Evolutionary conservation across 1,140 invertebrate genomes (phyloP).

Genomic region (Heliconius nattereri): DNA sequence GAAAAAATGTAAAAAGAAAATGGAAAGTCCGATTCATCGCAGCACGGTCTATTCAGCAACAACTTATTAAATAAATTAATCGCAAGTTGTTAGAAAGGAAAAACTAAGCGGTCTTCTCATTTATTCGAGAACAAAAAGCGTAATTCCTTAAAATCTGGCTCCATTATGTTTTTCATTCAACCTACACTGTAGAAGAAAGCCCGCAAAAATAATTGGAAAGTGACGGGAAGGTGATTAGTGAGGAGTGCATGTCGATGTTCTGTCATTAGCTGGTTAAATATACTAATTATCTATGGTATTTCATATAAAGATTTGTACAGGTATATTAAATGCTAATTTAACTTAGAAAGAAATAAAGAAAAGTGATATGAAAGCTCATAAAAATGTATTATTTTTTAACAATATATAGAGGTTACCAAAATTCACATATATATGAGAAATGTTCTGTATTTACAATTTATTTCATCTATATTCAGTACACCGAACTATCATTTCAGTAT

Average conservation of each 20-base stretch:
- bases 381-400: no score
- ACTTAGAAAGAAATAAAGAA: not conserved
- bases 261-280: slow-evolving; percentile 17
- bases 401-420: no score
- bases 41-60: slow-evolving; percentile 69
- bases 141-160: slow-evolving; percentile 75
- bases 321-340: not conserved
- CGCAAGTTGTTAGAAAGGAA: slow-evolving; percentile 73
- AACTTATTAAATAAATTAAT: slow-evolving; percentile 80
- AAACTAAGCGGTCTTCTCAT: slow-evolving; percentile 71
- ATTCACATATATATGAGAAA: no score
- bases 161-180: slow-evolving; percentile 67
- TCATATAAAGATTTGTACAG: no score
- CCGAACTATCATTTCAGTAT: no score
- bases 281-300: not conserved
- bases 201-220: slow-evolving; percentile 79
- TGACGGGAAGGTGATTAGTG: slow-evolving; percentile 55
- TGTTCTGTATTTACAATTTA: no score
- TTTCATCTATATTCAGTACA: no score
- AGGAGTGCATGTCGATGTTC: slow-evolving; percentile 45
- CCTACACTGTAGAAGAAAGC: slow-evolving; percentile 70
- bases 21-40: slow-evolving; percentile 68
- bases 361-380: not conserved
- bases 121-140: slow-evolving; percentile 67
- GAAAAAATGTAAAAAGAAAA: slow-evolving; percentile 61